Conservation (phyloP, 2,113 vertebrate species). For the Leptobrachium leishanense region DNA sequence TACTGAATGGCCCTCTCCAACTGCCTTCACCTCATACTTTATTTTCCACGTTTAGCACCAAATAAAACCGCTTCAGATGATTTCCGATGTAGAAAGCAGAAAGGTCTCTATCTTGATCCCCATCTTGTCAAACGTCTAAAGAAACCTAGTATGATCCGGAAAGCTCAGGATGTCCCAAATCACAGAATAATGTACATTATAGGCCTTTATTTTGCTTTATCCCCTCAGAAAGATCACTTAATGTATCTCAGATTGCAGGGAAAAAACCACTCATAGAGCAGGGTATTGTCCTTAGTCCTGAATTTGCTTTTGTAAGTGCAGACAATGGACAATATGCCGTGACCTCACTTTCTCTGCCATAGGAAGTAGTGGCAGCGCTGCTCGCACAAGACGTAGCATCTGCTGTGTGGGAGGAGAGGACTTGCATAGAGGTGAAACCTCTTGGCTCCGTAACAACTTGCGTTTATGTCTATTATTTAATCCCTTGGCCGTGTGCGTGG, state of each 20-base stretch:
- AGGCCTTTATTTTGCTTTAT: not conserved
- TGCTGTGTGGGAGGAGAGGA: not conserved
- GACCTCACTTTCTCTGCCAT: not conserved
- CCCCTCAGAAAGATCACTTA: not conserved
- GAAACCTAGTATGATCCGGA: conserved; percentile 1
- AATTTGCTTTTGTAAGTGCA: conserved; percentile 2
- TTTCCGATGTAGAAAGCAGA: too few species aligned
- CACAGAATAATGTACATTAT: not conserved
- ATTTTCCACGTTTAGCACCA: too few species aligned
- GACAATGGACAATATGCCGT: conserved; percentile 15
- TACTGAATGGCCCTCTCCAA: too few species aligned
- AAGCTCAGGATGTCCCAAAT: conserved; percentile 11
- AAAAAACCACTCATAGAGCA: conserved; percentile 1
- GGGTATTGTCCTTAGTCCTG: conserved; percentile 4
- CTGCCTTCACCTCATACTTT: too few species aligned
- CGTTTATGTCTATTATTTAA: not conserved
- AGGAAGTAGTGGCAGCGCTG: not conserved
- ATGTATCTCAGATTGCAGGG: not conserved
- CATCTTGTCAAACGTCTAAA: too few species aligned
- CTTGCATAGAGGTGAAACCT: not conserved
- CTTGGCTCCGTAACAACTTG: not conserved
- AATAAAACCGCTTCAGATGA: too few species aligned
- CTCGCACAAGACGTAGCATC: not conserved
- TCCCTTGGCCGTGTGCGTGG: not conserved
- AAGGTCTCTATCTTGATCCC: too few species aligned